Evolutionary conservation across 35 echinoderm and acorn worm species (phyloP), one percentile per base, ranked within the genome.

Genomic region (Antedon bifida): DNA sequence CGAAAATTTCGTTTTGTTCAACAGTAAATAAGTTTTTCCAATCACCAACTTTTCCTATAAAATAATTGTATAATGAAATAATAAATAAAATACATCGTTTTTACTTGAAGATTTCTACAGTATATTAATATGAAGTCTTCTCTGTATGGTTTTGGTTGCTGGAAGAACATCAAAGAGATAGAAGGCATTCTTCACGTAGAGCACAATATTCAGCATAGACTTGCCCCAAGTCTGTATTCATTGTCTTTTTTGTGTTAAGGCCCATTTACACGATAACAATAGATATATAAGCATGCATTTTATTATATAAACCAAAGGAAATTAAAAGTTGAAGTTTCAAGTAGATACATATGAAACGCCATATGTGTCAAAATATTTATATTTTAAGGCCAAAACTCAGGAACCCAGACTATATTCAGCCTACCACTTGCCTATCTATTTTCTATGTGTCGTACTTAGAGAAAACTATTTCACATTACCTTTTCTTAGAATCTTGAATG

Each of bases 11-110:
- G 56, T 88, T 88, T 42, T 88, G 86, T 76, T 8, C 51, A 14
- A 64, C 39, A 19, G 86, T 88, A 34, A 88, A 88, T 36, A 73
- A 45, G 36, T 39, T 88, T 33, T 88, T 88, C 86, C 86, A 88
- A 74, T 83, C 86, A 76, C 86, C 86, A 29, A 88, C 86, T 34
- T 76, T 34, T 9, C 86, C 86, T 88, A 79, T 30, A 38, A 79
- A 32, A 31, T 9, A 74, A 84, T 11, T 28, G 75, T 12, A 34
- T 12, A 56, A 14, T 73, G 19, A 30, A 56, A 74, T 78, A 29
- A 32, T 8, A 76, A 76, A 30, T 32, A 30, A 30, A 32, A 76
- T 14, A 14, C 13, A 73, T 73, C n/a, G 51, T 73, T 73, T 73
- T 73, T 73, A 13, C n/a, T n/a, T 73, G 13, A 73, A 13, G 13